Evolutionary conservation across 2,888 invertebrate species (phyloP).

Genomic region (Cosmia pyralina): DNA sequence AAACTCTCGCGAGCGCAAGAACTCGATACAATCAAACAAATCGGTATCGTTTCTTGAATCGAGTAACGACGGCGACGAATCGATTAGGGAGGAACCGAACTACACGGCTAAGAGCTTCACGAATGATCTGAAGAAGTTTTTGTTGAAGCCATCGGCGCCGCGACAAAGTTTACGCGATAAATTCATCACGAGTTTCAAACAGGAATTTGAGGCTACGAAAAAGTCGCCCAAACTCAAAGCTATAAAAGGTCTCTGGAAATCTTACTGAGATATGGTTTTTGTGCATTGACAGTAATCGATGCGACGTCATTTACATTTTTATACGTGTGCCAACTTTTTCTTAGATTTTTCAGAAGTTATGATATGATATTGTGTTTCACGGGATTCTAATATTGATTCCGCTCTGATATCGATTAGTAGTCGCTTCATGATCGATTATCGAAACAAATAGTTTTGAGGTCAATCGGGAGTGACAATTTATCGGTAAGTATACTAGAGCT

Average conservation of each 20-base stretch:
- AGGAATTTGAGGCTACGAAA: slow-evolving; percentile 85
- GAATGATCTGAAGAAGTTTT: slow-evolving; percentile 87
- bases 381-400: slow-evolving; percentile 16
- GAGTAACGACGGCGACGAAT: slow-evolving; percentile 81
- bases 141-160: slow-evolving; percentile 85
- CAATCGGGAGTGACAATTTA: not conserved
- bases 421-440: slow-evolving; percentile 1
- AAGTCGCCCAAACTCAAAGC: slow-evolving; percentile 87
- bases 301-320: slow-evolving; percentile 47
- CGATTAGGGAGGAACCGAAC: slow-evolving; percentile 85
- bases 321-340: slow-evolving; percentile 56
- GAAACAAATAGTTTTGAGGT: not conserved
- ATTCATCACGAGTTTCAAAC: slow-evolving; percentile 87
- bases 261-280: slow-evolving; percentile 75
- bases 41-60: slow-evolving; percentile 88
- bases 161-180: slow-evolving; percentile 86
- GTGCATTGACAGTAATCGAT: slow-evolving; percentile 34
- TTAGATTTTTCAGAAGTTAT: slow-evolving; percentile 31
- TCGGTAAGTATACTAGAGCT: slow-evolving; percentile 18
- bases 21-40: slow-evolving; percentile 87
- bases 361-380: slow-evolving; percentile 25
- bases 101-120: slow-evolving; percentile 89
- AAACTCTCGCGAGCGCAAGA: slow-evolving; percentile 77
- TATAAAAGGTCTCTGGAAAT: slow-evolving; percentile 89
- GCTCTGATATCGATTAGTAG: slow-evolving; percentile 11